phyloP scores from a whole-genome alignment of 2,888 invertebrate genomes.

The Abrostola triplasia region DNA sequence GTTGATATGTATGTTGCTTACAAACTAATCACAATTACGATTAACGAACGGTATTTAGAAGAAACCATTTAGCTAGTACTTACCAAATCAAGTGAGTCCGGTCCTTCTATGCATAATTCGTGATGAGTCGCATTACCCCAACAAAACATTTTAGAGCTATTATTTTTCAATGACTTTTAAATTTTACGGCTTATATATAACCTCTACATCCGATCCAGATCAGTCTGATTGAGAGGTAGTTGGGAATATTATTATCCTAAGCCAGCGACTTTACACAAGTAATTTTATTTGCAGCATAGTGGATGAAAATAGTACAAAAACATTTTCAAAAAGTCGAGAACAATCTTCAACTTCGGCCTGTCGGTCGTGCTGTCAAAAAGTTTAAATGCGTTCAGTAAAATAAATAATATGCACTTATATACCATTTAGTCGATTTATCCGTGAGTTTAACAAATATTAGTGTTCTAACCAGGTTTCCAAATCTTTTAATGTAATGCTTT shows the following conservation, averaged over 20 bases:
- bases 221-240: conserved; percentile 66
- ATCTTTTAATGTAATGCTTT: too few relatives aligned
- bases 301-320: conserved; percentile 66
- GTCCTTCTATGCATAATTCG: conserved; percentile 81
- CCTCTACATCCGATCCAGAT: conserved; percentile 66
- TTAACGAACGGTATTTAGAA: background rate
- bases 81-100: conserved; percentile 79
- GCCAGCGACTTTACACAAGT: conserved; percentile 55
- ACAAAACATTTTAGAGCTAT: conserved; percentile 80
- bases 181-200: conserved; percentile 66
- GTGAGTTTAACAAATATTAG: too few relatives aligned
- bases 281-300: conserved; percentile 67
- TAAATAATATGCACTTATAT: background rate
- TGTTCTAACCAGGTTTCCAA: too few relatives aligned
- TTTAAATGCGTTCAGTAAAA: conserved; percentile 23
- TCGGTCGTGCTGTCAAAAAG: conserved; percentile 34
- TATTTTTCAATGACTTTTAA: conserved; percentile 62
- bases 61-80: conserved; percentile 46
- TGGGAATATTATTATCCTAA: conserved; percentile 40
- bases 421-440: conserved; percentile 10
- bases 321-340: conserved; percentile 79
- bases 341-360: conserved; percentile 70
- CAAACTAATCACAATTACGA: background rate
- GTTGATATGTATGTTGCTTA: background rate
- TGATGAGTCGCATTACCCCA: conserved; percentile 87